A percentile compares a stretch with the other conserved stretches of the same genome.
Conservation (phyloP, 2,888 invertebrate species). For the Macropis europaea region DNA sequence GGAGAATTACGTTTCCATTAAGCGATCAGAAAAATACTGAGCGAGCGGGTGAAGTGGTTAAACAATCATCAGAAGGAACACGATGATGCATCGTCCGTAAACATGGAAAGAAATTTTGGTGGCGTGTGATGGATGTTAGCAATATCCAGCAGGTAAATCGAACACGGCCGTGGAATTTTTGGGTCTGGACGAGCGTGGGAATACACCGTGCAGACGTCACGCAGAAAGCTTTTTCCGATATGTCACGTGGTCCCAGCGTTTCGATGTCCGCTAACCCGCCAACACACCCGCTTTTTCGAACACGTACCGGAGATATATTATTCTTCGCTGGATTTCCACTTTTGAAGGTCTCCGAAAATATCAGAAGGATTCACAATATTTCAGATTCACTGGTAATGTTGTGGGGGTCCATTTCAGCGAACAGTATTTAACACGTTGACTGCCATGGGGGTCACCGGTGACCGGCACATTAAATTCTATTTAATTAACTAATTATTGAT, state of each 20-base stretch:
- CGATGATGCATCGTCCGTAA: constrained; percentile 39
- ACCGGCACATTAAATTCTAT: too few species aligned
- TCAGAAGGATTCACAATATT: too few species aligned
- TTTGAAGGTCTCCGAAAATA: too few species aligned
- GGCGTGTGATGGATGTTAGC: constrained; percentile 41
- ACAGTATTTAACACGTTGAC: too few species aligned
- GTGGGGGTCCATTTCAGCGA: too few species aligned
- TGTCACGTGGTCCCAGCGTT: constrained; percentile 20
- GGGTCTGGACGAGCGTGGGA: background rate
- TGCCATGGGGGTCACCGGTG: too few species aligned
- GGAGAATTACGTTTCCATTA: too few species aligned
- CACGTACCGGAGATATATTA: background rate
- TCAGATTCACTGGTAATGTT: too few species aligned
- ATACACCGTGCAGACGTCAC: constrained; percentile 17
- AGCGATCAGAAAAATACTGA: too few species aligned
- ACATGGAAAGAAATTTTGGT: constrained; percentile 14
- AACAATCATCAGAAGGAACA: constrained; percentile 24
- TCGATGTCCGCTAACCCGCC: constrained; percentile 30
- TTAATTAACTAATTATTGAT: too few species aligned
- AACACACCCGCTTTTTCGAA: constrained; percentile 19
- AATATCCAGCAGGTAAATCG: constrained; percentile 23
- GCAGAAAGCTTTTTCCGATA: constrained; percentile 47
- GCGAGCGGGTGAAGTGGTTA: too few species aligned
- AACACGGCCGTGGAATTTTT: constrained; percentile 4
- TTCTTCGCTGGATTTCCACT: too few species aligned